A percentile compares a stretch with the other conserved stretches of the same genome.
Evolutionary conservation across 1,140 invertebrate genomes (phyloP).

Genomic region (Batillaria attramentaria): DNA sequence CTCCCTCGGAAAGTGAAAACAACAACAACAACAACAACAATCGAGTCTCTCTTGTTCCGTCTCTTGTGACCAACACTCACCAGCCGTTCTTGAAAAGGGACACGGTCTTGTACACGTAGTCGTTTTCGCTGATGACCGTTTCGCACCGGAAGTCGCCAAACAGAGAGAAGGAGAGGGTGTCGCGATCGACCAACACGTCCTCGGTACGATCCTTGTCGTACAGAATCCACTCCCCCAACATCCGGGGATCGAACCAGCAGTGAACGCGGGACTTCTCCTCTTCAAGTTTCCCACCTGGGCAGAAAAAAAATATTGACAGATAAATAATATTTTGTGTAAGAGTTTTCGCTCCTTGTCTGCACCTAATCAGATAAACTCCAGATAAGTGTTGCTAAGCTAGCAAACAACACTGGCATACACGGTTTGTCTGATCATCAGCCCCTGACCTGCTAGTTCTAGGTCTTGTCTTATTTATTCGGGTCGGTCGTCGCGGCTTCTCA

Average conservation of each 20-base stretch:
- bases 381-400: too few relatives aligned
- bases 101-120: slow-evolving; percentile 44
- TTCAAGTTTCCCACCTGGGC: neutral
- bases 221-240: slow-evolving; percentile 51
- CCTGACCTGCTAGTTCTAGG: too few relatives aligned
- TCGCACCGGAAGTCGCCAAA: slow-evolving; percentile 46
- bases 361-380: too few relatives aligned
- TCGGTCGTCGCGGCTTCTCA: too few relatives aligned
- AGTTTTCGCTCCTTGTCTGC: too few relatives aligned
- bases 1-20: too few relatives aligned
- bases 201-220: slow-evolving; percentile 38
- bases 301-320: too few relatives aligned
- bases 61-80: slow-evolving; percentile 42
- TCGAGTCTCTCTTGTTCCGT: neutral
- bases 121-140: slow-evolving; percentile 30
- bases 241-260: slow-evolving; percentile 33
- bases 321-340: too few relatives aligned
- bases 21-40: neutral
- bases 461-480: too few relatives aligned
- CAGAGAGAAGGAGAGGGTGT: slow-evolving; percentile 42
- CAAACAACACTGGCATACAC: too few relatives aligned
- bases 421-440: too few relatives aligned
- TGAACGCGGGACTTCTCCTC: neutral
- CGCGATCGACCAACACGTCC: slow-evolving; percentile 45
- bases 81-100: slow-evolving; percentile 53